phyloP scores from a whole-genome alignment of 2,888 invertebrate genomes.

The Osedax fenrisi region DNA sequence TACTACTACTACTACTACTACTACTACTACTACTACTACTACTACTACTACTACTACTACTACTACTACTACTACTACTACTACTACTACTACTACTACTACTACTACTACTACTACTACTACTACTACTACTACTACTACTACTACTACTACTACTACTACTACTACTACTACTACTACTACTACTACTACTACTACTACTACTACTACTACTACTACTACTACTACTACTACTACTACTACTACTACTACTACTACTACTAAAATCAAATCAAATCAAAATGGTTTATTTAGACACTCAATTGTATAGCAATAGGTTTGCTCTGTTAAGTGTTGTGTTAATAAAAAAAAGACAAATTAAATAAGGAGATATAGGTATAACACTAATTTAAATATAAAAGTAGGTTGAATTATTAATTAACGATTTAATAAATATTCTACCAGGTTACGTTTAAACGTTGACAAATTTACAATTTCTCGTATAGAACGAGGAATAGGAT shows the following conservation, averaged over 20 bases:
- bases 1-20: neutral
- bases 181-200: neutral
- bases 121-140: neutral
- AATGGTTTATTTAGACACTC: too few species aligned
- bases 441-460: too few species aligned
- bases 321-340: too few species aligned
- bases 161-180: neutral
- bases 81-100: neutral
- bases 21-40: neutral
- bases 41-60: neutral
- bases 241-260: constrained; percentile 8
- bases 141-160: neutral
- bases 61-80: neutral
- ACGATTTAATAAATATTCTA: too few species aligned
- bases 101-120: neutral
- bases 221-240: constrained; percentile 12
- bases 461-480: too few species aligned
- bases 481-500: too few species aligned
- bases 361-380: too few species aligned
- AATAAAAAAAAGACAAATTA: too few species aligned
- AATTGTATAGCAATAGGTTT: too few species aligned
- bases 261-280: too few species aligned
- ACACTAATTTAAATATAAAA: too few species aligned
- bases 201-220: neutral
- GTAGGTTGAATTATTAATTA: too few species aligned